Conservation (phyloP, 2,888 invertebrate genomes). For the Slavum lentiscoides region DNA sequence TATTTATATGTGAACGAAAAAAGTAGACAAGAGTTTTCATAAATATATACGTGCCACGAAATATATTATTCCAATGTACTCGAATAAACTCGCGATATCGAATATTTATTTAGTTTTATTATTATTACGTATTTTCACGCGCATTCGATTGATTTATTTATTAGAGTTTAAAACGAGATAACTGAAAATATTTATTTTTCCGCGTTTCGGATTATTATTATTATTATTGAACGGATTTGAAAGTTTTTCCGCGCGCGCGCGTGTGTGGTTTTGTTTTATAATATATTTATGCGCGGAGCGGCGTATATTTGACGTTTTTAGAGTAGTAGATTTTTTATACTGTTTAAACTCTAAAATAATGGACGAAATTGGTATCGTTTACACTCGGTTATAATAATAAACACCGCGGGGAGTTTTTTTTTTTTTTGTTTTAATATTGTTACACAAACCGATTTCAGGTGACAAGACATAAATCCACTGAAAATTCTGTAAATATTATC, state of each 20-base stretch:
- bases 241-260: too few relatives aligned
- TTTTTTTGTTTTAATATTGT: slow-evolving; percentile 30
- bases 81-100: too few relatives aligned
- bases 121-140: neutral
- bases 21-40: neutral
- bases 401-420: neutral
- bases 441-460: slow-evolving; percentile 24
- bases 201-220: neutral
- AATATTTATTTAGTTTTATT: too few relatives aligned
- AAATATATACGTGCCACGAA: neutral
- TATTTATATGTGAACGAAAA: neutral
- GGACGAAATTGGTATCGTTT: slow-evolving; percentile 4
- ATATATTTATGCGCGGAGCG: neutral
- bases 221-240: neutral
- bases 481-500: slow-evolving; percentile 37
- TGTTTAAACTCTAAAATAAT: slow-evolving; percentile 9
- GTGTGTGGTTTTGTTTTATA: too few relatives aligned
- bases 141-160: neutral
- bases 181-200: neutral
- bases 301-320: slow-evolving; percentile 1
- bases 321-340: neutral
- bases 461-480: slow-evolving; percentile 41
- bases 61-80: neutral
- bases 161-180: neutral
- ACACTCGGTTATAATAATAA: neutral